These are phyloP conservation scores for Epinephelus coioides DNA, from an alignment of 2,797 vertebrate species.

Conservation along the genomic window DNA sequence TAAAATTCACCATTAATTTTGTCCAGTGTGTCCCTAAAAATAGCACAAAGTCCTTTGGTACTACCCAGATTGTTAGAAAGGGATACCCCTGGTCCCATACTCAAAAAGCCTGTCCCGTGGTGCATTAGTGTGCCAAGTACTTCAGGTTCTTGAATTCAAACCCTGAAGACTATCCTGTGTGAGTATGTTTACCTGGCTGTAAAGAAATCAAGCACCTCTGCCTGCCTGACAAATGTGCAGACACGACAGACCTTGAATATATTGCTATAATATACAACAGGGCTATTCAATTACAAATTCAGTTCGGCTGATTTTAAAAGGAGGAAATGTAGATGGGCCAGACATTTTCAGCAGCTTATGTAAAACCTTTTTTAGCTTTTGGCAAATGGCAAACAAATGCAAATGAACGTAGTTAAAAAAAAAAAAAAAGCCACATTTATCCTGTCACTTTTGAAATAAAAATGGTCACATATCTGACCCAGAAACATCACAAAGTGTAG, in stretches of 20 bases:
- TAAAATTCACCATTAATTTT: background rate
- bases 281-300: too few relatives aligned
- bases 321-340: too few relatives aligned
- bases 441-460: too few relatives aligned
- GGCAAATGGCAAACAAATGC: too few relatives aligned
- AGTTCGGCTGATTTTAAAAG: too few relatives aligned
- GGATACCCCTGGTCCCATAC: background rate
- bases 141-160: background rate
- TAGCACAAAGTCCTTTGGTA: background rate
- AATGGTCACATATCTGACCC: too few relatives aligned
- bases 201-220: background rate
- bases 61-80: background rate
- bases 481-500: too few relatives aligned
- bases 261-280: conserved; percentile 7
- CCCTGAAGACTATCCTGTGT: background rate
- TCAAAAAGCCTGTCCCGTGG: background rate
- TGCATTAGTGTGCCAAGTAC: background rate
- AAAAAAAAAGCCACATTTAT: too few relatives aligned
- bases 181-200: too few relatives aligned
- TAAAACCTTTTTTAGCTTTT: too few relatives aligned
- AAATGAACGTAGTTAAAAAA: too few relatives aligned
- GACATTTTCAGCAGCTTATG: too few relatives aligned
- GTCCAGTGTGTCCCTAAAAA: background rate
- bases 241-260: background rate
- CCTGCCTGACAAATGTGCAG: background rate